Base-by-base conservation (phyloP, 2,888 invertebrate species). In the Trichogramma evanescens region DNA sequence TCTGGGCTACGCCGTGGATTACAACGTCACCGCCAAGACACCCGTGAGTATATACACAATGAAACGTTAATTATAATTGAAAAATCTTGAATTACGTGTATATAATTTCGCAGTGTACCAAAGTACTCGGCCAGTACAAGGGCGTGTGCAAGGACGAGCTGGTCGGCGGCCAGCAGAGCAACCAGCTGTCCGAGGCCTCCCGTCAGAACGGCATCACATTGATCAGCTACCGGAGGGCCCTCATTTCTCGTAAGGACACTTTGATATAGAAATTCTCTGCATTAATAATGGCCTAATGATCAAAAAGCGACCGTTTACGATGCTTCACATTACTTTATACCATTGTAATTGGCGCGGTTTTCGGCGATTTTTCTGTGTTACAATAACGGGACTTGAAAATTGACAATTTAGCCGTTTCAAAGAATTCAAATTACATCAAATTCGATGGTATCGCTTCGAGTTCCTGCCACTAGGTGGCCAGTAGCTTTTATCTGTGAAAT, bases 141-240 rank as follows among this genome's bases (percentile, higher is more conserved):
- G 95, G 94, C 46, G 93, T 93, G 45, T 95, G 95, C 69, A 86
- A 85, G 66, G 95, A 95, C 77, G 86, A 86, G 61, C 78, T 85
- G n/a, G 83, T 93, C 3, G 93, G 92, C 41, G 92, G 91, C 0
- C 82, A 86, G 66, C 91, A 93, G 73, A 89, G 85, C 74, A 89
- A 89, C 75, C 94, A 94, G 80, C 79, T 93, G 69, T 87, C 88
- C 74, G 87, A 87, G 1, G 88, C 87, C 51, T 79, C 82, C 1
- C 82, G 90, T 66, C 85, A 85, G 68, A 84, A 88, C 76, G 92
- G 91, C 0, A 84, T 94, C 66, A 92, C 88, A 66, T 82, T 86
- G 8, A 84, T 94, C 62, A 89, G 89, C 9, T 95, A 89, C 76
- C 81, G 94, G 65, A 82, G 93, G 63, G 83, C 82, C 7, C 80